A percentile compares a stretch with the other conserved stretches of the same genome.
These are phyloP conservation scores for Orthonychiurus folsomi DNA, from an alignment of 2,888 invertebrate genomes.

Conservation along the genomic window DNA sequence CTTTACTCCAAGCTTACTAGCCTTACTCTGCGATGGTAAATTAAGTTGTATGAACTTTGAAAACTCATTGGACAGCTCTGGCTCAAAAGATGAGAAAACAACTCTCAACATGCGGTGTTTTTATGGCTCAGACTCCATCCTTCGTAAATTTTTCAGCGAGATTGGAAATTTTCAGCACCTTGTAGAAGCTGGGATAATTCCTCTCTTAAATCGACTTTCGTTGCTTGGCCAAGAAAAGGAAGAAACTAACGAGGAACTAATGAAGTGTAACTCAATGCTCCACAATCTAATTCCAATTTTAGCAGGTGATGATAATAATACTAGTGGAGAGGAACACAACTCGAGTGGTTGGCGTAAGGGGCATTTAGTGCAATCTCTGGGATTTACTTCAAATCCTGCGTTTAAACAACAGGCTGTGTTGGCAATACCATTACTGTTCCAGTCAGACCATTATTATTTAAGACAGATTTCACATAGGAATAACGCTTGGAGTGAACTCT, in stretches of 20 bases:
- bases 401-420: background rate
- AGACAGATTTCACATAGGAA: background rate
- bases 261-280: background rate
- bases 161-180: background rate
- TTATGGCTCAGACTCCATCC: background rate
- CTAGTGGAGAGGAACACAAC: background rate
- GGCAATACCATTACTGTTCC: background rate
- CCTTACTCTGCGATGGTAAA: background rate
- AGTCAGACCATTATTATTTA: background rate
- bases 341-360: constrained; percentile 1
- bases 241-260: background rate
- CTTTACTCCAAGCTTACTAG: background rate
- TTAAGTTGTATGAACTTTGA: background rate
- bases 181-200: background rate
- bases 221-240: background rate
- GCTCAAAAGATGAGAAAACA: background rate
- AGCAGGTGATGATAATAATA: constrained; percentile 11
- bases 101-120: background rate
- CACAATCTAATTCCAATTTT: constrained; percentile 9
- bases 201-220: background rate
- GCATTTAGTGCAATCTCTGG: background rate
- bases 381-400: background rate
- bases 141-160: background rate
- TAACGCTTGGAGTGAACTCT: background rate
- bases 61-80: background rate